Conservation (phyloP, 2,888 invertebrate species). For the Ormyrus nitidulus region DNA sequence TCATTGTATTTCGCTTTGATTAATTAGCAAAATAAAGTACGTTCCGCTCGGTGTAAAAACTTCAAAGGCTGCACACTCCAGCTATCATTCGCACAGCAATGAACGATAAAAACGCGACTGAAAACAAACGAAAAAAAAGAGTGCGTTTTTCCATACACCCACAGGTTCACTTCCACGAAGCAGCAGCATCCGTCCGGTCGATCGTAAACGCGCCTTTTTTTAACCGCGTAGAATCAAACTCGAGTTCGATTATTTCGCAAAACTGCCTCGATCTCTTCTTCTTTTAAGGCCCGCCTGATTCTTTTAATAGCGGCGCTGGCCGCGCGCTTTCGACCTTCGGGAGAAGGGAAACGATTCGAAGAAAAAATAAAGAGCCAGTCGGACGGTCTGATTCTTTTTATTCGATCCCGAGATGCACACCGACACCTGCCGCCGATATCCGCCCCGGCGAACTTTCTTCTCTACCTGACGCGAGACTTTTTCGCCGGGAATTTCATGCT, state of each 20-base stretch:
- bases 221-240: no score
- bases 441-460: slow-evolving; percentile 27
- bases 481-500: slow-evolving; percentile 34
- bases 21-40: no score
- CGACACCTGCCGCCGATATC: not conserved
- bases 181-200: no score
- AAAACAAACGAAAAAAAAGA: no score
- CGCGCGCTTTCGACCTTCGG: not conserved
- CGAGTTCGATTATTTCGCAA: not conserved
- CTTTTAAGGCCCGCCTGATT: not conserved
- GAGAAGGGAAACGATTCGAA: not conserved
- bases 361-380: not conserved
- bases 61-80: no score
- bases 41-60: no score
- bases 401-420: not conserved
- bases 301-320: slow-evolving; percentile 13
- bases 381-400: not conserved
- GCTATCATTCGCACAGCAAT: no score
- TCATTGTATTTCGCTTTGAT: no score
- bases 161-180: no score
- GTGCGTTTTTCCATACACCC: no score
- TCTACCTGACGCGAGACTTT: slow-evolving; percentile 2
- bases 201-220: no score
- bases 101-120: no score
- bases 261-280: not conserved